Percentiles rank a stretch among this genome's conserved stretches.
phyloP scores from a whole-genome alignment of 2,113 vertebrate genomes.

The Erythrocebus patas region DNA sequence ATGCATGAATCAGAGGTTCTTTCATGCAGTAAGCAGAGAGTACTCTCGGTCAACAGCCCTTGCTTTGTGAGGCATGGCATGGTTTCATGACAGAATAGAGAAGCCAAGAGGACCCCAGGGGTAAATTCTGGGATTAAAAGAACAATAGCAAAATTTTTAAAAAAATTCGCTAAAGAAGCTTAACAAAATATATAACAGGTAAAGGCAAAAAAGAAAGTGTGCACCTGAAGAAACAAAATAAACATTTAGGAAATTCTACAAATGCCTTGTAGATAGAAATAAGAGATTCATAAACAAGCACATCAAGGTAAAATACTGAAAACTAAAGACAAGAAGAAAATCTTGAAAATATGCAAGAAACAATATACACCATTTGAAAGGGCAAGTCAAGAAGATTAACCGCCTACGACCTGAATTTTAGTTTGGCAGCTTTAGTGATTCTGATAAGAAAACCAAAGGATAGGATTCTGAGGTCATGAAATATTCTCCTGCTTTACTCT shows the following conservation, averaged over 20 bases:
- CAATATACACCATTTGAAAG: neutral
- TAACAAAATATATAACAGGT: neutral
- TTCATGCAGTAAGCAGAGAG: neutral
- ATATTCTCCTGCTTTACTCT: conserved; percentile 91
- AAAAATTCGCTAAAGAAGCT: neutral
- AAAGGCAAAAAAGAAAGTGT: neutral
- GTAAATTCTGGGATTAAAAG: neutral
- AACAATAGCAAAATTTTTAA: neutral
- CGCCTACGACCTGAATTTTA: conserved; percentile 84
- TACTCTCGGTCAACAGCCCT: too few species aligned
- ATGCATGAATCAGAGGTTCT: neutral
- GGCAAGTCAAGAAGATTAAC: neutral
- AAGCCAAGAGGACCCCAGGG: neutral
- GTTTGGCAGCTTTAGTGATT: conserved; percentile 91
- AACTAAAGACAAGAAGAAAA: neutral
- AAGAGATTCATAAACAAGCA: neutral
- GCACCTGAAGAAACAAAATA: neutral
- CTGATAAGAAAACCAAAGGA: conserved; percentile 91
- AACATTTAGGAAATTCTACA: neutral
- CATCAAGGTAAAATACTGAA: neutral
- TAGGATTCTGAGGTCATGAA: conserved; percentile 91
- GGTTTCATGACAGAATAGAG: neutral
- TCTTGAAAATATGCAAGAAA: neutral
- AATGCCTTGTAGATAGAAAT: neutral
- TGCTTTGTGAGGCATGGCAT: neutral